Evolutionary conservation across 2,797 vertebrate species (phyloP), one percentile per base, ranked within the genome.

Genomic region (Leontopithecus rosalia): DNA sequence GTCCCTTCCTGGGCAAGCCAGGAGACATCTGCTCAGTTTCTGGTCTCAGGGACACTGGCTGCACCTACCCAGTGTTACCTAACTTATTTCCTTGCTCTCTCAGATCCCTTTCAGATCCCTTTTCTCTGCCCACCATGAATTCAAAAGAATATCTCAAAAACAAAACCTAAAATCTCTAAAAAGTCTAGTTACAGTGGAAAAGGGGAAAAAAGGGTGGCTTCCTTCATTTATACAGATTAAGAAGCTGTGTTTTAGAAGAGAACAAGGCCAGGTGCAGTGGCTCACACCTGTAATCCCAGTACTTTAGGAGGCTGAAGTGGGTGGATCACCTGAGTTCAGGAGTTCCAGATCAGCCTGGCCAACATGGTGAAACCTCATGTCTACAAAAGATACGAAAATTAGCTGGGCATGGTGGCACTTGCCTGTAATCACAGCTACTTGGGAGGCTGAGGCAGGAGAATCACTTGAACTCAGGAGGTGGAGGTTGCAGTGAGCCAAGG

Each of bases 141-240:
- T 84, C 57, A 88, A 86, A 43, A 2, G 48, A 82, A 61, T 8
- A 13, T 6, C 24, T 83, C 83, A 88, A 89, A 97, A 91, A 70
- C 43, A 87, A 72, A 70, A n/a, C 24, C 48, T 43, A 64, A 87
- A 67, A 76, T 30, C 43, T 81, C 73, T 83, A 67, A 61, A 88
- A 87, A 61, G 33, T 2, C n/a, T 26, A 55, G n/a, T 82, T 73
- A 41, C 4, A 39, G 24, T 22, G 22, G 15, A 5, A 52, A 90
- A 41, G 41, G 64, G 33, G 33, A 1, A 72, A 14, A 57, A 83
- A 77, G n/a, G 41, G 11, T 30, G 7, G 76, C n/a, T 93, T 95
- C 67, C 48, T 88, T 84, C n/a, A 91, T 82, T 96, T 50, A 15
- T 7, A 91, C 14, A 67, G 15, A 84, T 81, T 61, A 91, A 87